phyloP scores from a whole-genome alignment of 2,797 vertebrate genomes.

The Salarias fasciatus region DNA sequence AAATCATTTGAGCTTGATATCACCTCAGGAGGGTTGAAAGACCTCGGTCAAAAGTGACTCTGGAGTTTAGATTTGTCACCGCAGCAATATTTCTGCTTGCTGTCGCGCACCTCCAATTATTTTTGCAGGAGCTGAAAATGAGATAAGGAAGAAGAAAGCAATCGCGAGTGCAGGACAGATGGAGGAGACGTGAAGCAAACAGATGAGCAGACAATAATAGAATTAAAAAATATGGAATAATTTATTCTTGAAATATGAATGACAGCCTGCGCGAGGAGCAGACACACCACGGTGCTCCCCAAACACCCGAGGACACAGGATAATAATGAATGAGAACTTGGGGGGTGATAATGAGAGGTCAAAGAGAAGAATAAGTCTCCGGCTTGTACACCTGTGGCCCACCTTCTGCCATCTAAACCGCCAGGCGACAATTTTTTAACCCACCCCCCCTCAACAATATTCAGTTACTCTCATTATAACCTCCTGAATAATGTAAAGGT shows the following conservation, averaged over 20 bases:
- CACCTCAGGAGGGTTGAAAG: slow-evolving; percentile 13
- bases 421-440: slow-evolving; percentile 43
- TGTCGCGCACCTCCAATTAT: slow-evolving; percentile 16
- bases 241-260: slow-evolving; percentile 67
- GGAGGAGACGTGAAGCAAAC: slow-evolving; percentile 15
- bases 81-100: slow-evolving; percentile 3
- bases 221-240: slow-evolving; percentile 65
- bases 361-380: slow-evolving; percentile 72
- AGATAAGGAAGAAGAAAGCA: slow-evolving; percentile 6
- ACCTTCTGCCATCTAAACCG: slow-evolving; percentile 79
- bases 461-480: slow-evolving; percentile 75
- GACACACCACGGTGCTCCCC: slow-evolving; percentile 51
- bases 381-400: slow-evolving; percentile 78
- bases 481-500: slow-evolving; percentile 83
- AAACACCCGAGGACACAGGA: slow-evolving; percentile 63
- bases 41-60: slow-evolving; percentile 20
- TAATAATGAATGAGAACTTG: slow-evolving; percentile 66
- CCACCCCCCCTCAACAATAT: slow-evolving; percentile 26
- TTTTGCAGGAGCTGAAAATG: slow-evolving; percentile 4
- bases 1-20: slow-evolving; percentile 9
- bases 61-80: slow-evolving; percentile 4
- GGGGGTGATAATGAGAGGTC: slow-evolving; percentile 77
- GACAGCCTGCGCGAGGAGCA: slow-evolving; percentile 54
- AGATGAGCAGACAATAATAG: slow-evolving; percentile 56
- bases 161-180: slow-evolving; percentile 14